Conservation (phyloP, 2,797 vertebrate species). For the Eutrigla gurnardus region DNA sequence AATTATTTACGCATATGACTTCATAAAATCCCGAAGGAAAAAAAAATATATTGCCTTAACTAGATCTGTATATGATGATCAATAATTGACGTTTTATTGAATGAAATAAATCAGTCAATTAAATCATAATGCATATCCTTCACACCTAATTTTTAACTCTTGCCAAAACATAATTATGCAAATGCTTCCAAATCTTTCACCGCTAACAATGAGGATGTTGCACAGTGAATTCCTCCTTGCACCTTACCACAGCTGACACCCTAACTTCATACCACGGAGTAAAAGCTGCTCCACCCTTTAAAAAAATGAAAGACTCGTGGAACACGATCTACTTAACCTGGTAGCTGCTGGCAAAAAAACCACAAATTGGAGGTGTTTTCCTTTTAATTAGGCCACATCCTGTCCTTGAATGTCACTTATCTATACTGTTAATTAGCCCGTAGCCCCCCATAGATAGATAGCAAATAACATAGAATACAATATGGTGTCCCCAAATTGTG, state of each 20-base stretch:
- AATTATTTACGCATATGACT: too few relatives aligned
- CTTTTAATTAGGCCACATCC: background rate
- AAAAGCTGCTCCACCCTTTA: slow-evolving; percentile 51
- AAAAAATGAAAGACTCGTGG: slow-evolving; percentile 32
- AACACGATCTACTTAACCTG: slow-evolving; percentile 32
- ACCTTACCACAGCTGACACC: slow-evolving; percentile 23
- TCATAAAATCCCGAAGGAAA: too few relatives aligned
- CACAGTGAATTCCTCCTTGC: background rate
- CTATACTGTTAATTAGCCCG: background rate
- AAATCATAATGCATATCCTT: background rate
- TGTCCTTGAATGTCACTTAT: background rate
- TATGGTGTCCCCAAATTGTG: too few relatives aligned
- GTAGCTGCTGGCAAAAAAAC: background rate
- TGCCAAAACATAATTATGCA: background rate
- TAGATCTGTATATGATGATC: background rate
- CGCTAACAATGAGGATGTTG: slow-evolving; percentile 34
- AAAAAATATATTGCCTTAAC: background rate
- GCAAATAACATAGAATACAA: background rate
- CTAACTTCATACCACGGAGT: slow-evolving; percentile 54
- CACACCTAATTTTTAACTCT: background rate
- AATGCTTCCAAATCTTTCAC: background rate
- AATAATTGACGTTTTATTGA: background rate
- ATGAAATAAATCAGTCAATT: background rate
- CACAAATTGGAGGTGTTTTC: too few relatives aligned
- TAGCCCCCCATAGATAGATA: background rate